Percentiles rank a stretch among this genome's conserved stretches.
These are phyloP conservation scores for Furnarius figulus DNA, from an alignment of 2,113 vertebrate species.

Conservation along the genomic window DNA sequence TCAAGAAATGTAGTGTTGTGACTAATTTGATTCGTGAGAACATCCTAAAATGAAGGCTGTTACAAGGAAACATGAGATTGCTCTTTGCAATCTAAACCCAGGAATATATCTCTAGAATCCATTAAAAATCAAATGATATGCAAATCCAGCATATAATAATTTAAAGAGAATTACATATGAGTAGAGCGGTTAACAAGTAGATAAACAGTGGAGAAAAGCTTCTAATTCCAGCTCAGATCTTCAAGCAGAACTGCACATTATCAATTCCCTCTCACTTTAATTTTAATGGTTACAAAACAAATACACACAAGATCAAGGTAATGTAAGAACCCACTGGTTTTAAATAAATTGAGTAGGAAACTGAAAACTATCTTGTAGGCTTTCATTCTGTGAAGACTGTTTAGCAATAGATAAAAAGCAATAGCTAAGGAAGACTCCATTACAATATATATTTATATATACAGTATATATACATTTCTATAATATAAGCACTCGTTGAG, in stretches of 20 bases:
- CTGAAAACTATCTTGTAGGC: neutral
- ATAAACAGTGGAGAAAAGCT: neutral
- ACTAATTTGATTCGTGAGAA: neutral
- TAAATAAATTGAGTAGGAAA: neutral
- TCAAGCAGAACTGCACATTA: neutral
- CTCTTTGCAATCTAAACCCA: neutral
- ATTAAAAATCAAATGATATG: neutral
- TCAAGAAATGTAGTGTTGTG: neutral
- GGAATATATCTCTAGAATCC: neutral
- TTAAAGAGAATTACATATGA: neutral
- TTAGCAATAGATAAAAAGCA: neutral
- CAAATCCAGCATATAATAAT: neutral
- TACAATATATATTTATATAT: neutral
- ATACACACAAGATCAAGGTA: neutral
- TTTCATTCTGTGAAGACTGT: neutral
- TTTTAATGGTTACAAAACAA: neutral
- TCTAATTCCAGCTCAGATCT: neutral
- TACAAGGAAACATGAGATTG: neutral
- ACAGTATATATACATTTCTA: neutral
- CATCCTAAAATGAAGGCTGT: neutral
- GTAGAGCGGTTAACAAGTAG: neutral
- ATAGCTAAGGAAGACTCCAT: neutral
- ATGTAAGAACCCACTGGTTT: neutral
- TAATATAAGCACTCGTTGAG: neutral
- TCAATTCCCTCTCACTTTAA: neutral